Evolutionary conservation across 2,888 invertebrate species (phyloP).

Genomic region (Athrips mouffetella): DNA sequence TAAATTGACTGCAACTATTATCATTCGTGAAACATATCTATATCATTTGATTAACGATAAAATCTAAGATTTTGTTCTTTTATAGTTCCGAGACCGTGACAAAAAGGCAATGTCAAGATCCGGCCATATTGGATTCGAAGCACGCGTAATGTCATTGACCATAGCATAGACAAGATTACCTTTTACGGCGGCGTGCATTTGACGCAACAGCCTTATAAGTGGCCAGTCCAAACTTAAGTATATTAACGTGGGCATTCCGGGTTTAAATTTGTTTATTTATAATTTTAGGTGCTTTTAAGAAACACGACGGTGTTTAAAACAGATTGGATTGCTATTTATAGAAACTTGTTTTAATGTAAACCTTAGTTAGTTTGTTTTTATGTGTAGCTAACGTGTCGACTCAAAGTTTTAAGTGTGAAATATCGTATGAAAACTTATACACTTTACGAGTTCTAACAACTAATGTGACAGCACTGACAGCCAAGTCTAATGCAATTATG

Average conservation of each 20-base stretch:
- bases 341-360: neutral
- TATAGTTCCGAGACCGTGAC: constrained; percentile 35
- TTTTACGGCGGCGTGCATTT: constrained; percentile 64
- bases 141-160: constrained; percentile 65
- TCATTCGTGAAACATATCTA: too few species aligned
- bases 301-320: neutral
- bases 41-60: too few species aligned
- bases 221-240: constrained; percentile 45
- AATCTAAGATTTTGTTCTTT: too few species aligned
- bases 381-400: too few species aligned
- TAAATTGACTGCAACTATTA: too few species aligned
- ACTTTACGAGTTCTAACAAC: too few species aligned
- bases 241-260: too few species aligned
- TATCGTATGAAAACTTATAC: too few species aligned
- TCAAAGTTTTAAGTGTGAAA: too few species aligned
- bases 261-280: constrained; percentile 23
- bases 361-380: too few species aligned
- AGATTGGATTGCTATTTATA: neutral
- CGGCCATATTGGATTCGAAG: constrained; percentile 58
- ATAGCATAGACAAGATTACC: constrained; percentile 65
- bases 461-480: too few species aligned
- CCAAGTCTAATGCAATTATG: too few species aligned
- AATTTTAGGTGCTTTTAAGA: constrained; percentile 10
- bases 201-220: constrained; percentile 51
- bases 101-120: constrained; percentile 65